These are phyloP conservation scores for Xenentodon cancila DNA, from an alignment of 2,797 vertebrate species.

Conservation along the genomic window DNA sequence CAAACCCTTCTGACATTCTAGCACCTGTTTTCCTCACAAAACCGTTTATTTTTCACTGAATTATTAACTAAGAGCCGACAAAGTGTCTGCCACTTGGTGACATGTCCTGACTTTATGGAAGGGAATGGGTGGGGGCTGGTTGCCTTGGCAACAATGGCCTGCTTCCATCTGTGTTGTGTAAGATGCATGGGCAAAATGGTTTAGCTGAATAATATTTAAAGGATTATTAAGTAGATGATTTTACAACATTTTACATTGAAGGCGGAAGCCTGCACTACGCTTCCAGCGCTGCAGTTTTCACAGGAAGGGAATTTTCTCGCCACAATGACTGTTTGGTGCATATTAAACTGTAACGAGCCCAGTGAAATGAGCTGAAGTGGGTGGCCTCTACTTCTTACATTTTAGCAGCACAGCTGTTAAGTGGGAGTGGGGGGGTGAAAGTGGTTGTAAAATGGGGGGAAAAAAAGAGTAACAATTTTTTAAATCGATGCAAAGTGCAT, in stretches of 20 bases:
- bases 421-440: background rate
- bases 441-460: background rate
- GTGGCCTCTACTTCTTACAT: conserved; percentile 45
- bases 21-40: conserved; percentile 81
- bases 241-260: conserved; percentile 36
- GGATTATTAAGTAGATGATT: conserved; percentile 53
- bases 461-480: background rate
- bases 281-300: conserved; percentile 27
- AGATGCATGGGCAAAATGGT: conserved; percentile 36
- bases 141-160: conserved; percentile 72
- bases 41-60: conserved; percentile 81
- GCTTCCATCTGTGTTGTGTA: conserved; percentile 27
- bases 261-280: conserved; percentile 14
- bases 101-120: conserved; percentile 69
- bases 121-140: conserved; percentile 32
- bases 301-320: conserved; percentile 38
- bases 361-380: conserved; percentile 20
- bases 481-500: background rate
- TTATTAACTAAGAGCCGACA: conserved; percentile 79
- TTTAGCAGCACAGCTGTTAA: conserved; percentile 22
- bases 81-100: conserved; percentile 73
- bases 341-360: conserved; percentile 53
- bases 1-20: conserved; percentile 75
- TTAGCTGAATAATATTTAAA: conserved; percentile 51
- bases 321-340: conserved; percentile 40